Evolutionary conservation across 2,113 vertebrate genomes (phyloP).

Genomic region (Tor tambroides): DNA sequence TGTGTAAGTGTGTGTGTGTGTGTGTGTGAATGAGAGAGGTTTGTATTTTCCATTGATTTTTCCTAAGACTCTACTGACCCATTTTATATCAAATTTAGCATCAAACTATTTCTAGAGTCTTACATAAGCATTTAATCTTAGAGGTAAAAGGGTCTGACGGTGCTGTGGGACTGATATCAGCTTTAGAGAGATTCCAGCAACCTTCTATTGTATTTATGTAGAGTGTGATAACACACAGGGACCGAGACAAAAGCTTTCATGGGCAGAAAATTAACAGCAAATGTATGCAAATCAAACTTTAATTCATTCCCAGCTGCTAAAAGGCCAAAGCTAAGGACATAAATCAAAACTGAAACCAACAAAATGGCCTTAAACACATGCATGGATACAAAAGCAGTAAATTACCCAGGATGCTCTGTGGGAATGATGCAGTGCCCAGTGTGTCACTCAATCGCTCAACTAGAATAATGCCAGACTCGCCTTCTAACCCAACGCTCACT

Average conservation of each 20-base stretch:
- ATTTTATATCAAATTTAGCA: constrained; percentile 54
- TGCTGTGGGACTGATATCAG: not conserved
- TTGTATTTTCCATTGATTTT: constrained; percentile 44
- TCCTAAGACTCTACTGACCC: constrained; percentile 65
- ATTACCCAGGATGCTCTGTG: constrained; percentile 31
- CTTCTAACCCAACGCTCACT: constrained; percentile 26
- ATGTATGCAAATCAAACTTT: constrained; percentile 39
- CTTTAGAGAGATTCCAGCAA: not conserved
- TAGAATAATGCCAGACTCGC: constrained; percentile 55
- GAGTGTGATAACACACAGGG: constrained; percentile 5
- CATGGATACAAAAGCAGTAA: constrained; percentile 28
- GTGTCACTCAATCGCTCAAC: constrained; percentile 29
- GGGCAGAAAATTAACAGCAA: not conserved
- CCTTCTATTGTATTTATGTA: not conserved
- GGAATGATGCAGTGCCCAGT: constrained; percentile 24
- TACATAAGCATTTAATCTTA: constrained; percentile 20
- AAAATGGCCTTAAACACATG: not conserved
- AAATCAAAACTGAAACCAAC: constrained; percentile 23
- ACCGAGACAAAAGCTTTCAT: constrained; percentile 9
- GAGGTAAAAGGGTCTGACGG: not conserved
- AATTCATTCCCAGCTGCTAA: constrained; percentile 27
- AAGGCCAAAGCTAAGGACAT: constrained; percentile 9
- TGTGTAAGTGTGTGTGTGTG: not conserved
- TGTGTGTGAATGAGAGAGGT: not conserved
- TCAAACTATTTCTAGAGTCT: constrained; percentile 30